phyloP scores from a whole-genome alignment of 2,888 invertebrate species.

The Cheilosia grossa region DNA sequence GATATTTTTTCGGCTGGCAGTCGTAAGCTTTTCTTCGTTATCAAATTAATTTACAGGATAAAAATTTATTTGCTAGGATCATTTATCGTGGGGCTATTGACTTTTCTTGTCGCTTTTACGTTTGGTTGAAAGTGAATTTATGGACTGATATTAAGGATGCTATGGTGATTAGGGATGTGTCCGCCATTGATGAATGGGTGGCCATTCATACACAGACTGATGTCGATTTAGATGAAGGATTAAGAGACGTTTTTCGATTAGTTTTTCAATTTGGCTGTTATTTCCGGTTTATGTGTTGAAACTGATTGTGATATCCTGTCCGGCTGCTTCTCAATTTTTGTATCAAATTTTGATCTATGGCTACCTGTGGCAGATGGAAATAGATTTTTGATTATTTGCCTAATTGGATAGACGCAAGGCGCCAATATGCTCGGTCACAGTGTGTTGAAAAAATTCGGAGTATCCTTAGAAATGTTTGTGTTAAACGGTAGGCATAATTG shows the following conservation, averaged over 20 bases:
- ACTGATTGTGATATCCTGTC: constrained; percentile 29
- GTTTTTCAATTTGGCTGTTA: constrained; percentile 66
- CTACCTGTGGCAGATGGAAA: neutral
- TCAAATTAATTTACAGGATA: constrained; percentile 71
- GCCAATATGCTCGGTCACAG: neutral
- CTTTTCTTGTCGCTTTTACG: constrained; percentile 3
- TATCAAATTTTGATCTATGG: neutral
- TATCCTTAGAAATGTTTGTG: too few relatives aligned
- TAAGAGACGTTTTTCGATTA: constrained; percentile 64
- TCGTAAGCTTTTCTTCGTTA: constrained; percentile 43
- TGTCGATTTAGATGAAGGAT: constrained; percentile 36
- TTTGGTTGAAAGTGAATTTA: constrained; percentile 50
- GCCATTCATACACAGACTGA: constrained; percentile 18
- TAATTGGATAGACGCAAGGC: neutral
- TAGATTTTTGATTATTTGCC: neutral
- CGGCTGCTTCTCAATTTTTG: neutral
- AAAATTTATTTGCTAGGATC: constrained; percentile 56
- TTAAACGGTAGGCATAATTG: too few relatives aligned
- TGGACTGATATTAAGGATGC: constrained; percentile 40
- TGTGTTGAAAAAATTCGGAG: too few relatives aligned
- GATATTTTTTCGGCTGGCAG: constrained; percentile 19
- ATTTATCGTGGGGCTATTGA: constrained; percentile 56
- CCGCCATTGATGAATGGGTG: neutral
- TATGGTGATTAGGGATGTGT: neutral
- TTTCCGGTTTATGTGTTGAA: constrained; percentile 50